A percentile compares a stretch with the other conserved stretches of the same genome.
These are phyloP conservation scores for Equus quagga DNA, from an alignment of 2,113 vertebrate genomes.

Conservation along the genomic window DNA sequence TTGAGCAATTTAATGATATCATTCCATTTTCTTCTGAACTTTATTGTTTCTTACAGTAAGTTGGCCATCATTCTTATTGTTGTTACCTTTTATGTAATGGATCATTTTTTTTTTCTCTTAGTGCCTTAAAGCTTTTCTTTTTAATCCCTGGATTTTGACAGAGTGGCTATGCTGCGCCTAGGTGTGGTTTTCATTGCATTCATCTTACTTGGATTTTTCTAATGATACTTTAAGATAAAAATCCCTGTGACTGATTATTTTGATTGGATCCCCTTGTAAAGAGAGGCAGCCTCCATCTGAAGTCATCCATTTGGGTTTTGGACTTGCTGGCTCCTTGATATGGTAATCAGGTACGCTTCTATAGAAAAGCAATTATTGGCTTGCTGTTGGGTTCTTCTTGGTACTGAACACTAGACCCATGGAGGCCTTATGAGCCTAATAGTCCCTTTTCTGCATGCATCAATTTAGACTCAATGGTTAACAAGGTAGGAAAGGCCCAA, in stretches of 20 bases:
- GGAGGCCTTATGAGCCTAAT: not conserved
- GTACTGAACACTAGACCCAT: not conserved
- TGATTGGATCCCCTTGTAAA: not conserved
- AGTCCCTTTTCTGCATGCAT: not conserved
- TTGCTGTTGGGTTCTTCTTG: not conserved
- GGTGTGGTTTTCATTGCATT: not conserved
- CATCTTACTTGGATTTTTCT: not conserved
- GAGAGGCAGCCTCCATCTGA: not conserved
- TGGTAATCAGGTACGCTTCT: not conserved
- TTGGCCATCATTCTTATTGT: not conserved
- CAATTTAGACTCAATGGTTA: not conserved
- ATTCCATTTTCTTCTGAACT: not conserved
- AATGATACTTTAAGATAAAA: not conserved
- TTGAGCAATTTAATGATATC: not conserved
- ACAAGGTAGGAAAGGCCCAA: not conserved
- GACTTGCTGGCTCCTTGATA: not conserved
- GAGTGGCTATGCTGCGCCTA: not conserved
- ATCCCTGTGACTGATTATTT: not conserved
- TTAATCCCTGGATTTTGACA: not conserved
- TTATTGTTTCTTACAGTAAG: not conserved
- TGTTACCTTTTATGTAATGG: not conserved
- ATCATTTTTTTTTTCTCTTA: not conserved
- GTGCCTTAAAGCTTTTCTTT: not conserved
- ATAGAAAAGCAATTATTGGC: not conserved
- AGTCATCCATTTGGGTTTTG: not conserved